Base-by-base conservation (phyloP, 37 sponge, comb jelly and placozoan genomes). In the Aplysina aerophoba region DNA sequence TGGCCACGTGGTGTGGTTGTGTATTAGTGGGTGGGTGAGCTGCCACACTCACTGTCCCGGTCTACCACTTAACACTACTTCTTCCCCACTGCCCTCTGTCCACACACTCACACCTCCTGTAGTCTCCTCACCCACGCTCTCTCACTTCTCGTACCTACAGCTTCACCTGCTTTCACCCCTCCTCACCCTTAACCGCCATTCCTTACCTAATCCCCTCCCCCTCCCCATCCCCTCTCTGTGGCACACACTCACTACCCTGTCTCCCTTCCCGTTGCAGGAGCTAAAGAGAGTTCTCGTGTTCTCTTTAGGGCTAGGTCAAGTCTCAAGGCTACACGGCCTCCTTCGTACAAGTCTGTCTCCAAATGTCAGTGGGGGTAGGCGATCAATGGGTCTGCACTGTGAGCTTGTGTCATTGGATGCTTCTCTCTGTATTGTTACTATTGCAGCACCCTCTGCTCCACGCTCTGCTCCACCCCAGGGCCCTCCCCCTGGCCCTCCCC, bases 401-500 rank as follows among this genome's bases (percentile, higher is more conserved):
- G 63, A 14, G n/a, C 11, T 3, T 27, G 63, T 62, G 63, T 25
- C 11, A 13, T 13, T 62, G 2, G 63, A 13, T 8, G 11, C 63
- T 11, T 44, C 8, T 44, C 50, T n/a, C n/a, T n/a, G n/a, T n/a
- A n/a, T n/a, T n/a, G 50, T 44, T 44, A 3, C 50, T 8, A 44
- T 44, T 11, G 50, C 50, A 44, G 8, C 50, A 11, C 50, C 50
- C 50, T 44, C 50, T 11, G 50, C 50, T 8, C 50, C 50, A 11
- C 50, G 6, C 50, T 44, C 50, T 1, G 2, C 63, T 13, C 63
- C 63, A 6, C 63, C 63, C 63, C 63, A 4, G 12, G 25, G 4
- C 63, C 63, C 63, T 25, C 63, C 63, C 63, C 63, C 63, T 13
- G 25, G 4, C 63, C 11, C 63, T 62, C 63, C 63, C 63, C 63